These are phyloP conservation scores for Carterocephalus palaemon DNA, from an alignment of 2,888 invertebrate genomes.

Conservation along the genomic window DNA sequence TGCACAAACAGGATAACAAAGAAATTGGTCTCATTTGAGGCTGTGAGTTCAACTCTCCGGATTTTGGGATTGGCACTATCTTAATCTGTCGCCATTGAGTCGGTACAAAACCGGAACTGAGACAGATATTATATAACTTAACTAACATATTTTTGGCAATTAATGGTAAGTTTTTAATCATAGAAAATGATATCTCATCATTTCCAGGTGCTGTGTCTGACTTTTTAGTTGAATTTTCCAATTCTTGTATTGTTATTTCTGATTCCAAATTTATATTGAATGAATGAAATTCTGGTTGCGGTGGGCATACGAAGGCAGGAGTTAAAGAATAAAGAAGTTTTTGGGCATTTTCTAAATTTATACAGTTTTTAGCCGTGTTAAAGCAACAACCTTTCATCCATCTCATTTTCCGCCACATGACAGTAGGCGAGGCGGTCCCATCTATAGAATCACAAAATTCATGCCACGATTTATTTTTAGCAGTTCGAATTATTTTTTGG, in stretches of 20 bases:
- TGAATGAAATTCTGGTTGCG: conserved; percentile 15
- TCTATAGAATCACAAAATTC: conserved; percentile 25
- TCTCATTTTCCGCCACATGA: conserved; percentile 31
- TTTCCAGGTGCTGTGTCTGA: conserved; percentile 24
- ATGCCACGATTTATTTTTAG: conserved; percentile 27
- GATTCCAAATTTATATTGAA: conserved; percentile 10
- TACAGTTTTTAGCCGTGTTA: no score
- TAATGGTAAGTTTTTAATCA: conserved; percentile 24
- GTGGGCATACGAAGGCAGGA: conserved; percentile 24
- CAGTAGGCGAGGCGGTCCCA: conserved; percentile 14
- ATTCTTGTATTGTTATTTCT: conserved; percentile 18
- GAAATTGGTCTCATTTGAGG: not conserved
- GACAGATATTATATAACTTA: conserved; percentile 19
- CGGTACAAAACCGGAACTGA: not conserved
- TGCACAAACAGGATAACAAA: not conserved
- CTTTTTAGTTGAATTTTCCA: conserved; percentile 24
- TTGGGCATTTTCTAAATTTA: conserved; percentile 20
- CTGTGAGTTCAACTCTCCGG: not conserved
- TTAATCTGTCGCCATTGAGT: not conserved
- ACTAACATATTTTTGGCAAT: conserved; percentile 22
- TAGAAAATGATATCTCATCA: conserved; percentile 27
- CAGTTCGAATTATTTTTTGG: conserved; percentile 24
- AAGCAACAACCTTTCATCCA: conserved; percentile 26
- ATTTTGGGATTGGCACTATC: not conserved
- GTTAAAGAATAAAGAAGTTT: conserved; percentile 20